These are phyloP conservation scores for Epizoanthus stellaris DNA, from an alignment of 92 coral and sea anemone genomes.

Conservation along the genomic window DNA sequence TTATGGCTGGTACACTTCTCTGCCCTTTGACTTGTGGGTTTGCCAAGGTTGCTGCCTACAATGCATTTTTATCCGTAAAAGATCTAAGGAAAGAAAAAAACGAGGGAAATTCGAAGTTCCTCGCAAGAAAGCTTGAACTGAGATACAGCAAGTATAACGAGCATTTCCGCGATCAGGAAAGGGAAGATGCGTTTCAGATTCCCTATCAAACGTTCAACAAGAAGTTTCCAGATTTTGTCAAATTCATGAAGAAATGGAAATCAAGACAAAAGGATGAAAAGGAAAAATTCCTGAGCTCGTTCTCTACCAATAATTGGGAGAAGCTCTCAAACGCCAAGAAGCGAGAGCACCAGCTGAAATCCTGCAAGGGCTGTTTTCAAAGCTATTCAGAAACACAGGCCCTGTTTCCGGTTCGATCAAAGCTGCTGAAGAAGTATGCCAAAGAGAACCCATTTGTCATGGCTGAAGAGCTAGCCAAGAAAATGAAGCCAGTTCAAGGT, in stretches of 20 bases:
- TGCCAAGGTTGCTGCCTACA: constrained; percentile 12
- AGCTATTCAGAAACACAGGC: constrained; percentile 21
- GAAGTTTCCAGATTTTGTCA: neutral
- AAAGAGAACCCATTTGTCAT: constrained; percentile 17
- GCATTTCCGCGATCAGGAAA: constrained; percentile 1
- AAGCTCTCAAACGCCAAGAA: neutral
- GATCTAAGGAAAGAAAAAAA: constrained; percentile 3
- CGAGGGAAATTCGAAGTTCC: neutral
- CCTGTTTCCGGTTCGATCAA: constrained; percentile 20
- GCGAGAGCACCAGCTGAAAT: constrained; percentile 10
- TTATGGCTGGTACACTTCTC: constrained; percentile 34
- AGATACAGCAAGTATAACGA: constrained; percentile 1
- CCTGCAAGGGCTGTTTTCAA: constrained; percentile 9
- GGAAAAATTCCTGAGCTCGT: neutral
- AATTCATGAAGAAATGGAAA: constrained; percentile 5
- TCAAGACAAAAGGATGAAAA: neutral
- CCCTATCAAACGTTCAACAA: constrained; percentile 2
- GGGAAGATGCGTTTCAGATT: neutral
- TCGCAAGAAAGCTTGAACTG: neutral
- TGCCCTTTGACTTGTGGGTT: constrained; percentile 26
- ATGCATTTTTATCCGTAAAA: neutral
- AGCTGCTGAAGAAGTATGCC: neutral
- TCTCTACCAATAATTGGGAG: neutral
- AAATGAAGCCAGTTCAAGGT: constrained; percentile 7
- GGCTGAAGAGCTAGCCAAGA: constrained; percentile 21